Evolutionary conservation across 2,113 vertebrate species (phyloP), one percentile per base, ranked within the genome.

Genomic region (Sitta europaea): DNA sequence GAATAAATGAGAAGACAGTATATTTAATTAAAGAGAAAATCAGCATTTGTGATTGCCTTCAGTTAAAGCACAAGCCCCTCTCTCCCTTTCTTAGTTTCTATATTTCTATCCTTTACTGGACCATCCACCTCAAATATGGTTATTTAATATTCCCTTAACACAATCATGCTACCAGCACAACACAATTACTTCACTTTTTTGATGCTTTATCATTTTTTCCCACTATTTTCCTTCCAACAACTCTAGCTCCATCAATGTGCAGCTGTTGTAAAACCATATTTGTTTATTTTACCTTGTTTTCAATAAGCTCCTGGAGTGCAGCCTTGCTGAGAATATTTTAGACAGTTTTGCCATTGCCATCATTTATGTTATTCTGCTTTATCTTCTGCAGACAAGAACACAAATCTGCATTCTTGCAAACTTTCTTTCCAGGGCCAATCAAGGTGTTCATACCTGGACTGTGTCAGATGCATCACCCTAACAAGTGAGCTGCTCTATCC

Each of bases 261-360:
- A 66, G 47, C 25, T 83, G 51, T 21, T 66, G 20, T 82, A 65
- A 77, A 77, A 88, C 4, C 12, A 68, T 10, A 35, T 86, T 90
- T 91, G 35, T 67, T 88, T 71, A 83, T 92, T 79, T 92, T 92
- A 61, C 54, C 25, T 89, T 11, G 31, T 65, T 48, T 84, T 62
- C 53, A 59, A 31, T 71, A 81, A 90, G 27, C 55, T 93, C 63
- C 73, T 59, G 22, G 27, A 87, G 55, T 3, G 18, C 42, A 82
- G 57, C n/a, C 48, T 78, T 91, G 42, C 78, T 94, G 86, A 80
- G 67, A 91, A 73, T 86, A 72, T 88, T 95, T 92, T 63, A 63
- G 42, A 67, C 38, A 72, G 38, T 55, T 81, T 94, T 90, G 47
- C 22, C 0, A 0, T 75, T 96, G 67, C 38, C 57, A 67, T 92